These are phyloP conservation scores for Pseudanteris insignis DNA, from an alignment of 2,888 invertebrate genomes.

Conservation along the genomic window DNA sequence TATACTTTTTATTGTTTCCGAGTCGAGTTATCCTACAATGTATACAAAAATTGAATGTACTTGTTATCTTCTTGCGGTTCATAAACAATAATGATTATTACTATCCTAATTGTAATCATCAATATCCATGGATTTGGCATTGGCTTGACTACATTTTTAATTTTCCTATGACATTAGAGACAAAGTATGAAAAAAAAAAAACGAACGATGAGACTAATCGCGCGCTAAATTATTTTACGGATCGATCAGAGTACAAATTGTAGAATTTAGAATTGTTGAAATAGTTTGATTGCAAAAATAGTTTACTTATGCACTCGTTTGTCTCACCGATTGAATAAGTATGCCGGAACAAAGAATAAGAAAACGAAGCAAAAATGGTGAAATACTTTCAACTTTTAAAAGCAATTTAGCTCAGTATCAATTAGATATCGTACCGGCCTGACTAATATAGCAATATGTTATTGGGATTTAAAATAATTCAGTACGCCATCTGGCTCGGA, in stretches of 20 bases:
- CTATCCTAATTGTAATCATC: too few relatives aligned
- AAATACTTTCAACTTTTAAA: not conserved
- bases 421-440: constrained; percentile 32
- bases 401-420: not conserved
- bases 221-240: constrained; percentile 58
- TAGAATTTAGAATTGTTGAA: too few relatives aligned
- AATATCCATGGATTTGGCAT: too few relatives aligned
- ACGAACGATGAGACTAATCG: constrained; percentile 29
- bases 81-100: too few relatives aligned
- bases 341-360: not conserved
- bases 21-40: too few relatives aligned
- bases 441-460: constrained; percentile 14
- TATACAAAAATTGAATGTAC: too few relatives aligned
- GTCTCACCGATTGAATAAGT: constrained; percentile 2
- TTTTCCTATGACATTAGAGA: constrained; percentile 2
- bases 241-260: constrained; percentile 63
- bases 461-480: too few relatives aligned
- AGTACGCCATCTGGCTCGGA: not conserved
- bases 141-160: too few relatives aligned
- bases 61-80: too few relatives aligned
- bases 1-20: too few relatives aligned
- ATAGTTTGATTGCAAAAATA: constrained; percentile 61
- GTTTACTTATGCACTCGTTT: constrained; percentile 51
- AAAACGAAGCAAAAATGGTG: not conserved
- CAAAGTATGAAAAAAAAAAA: constrained; percentile 9